Evolutionary conservation across 2,797 vertebrate species (phyloP), one percentile per base, ranked within the genome.

Genomic region (Knipowitschia caucasica): DNA sequence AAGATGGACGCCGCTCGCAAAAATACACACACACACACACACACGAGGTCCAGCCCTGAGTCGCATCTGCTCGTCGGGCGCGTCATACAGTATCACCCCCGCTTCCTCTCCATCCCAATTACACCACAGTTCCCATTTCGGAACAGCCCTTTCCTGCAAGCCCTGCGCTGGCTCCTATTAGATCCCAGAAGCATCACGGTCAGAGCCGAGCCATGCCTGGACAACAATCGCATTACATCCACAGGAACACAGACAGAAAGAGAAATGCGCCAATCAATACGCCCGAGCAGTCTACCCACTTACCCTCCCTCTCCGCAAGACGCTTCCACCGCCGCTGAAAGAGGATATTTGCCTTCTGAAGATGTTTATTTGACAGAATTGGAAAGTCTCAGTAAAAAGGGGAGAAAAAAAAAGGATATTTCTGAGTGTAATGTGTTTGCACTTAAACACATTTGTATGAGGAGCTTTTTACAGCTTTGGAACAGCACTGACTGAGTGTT

Each of bases 221-320:
- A 70, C 72, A 71, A 80, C 83, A 88, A 88, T 86, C 80, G 69
- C 78, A 86, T 88, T 88, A 88, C 56, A 70, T 66, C 64, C 72
- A 64, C 74, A 78, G 77, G 79, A 84, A 78, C 78, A 83, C 71
- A 81, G 70, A 77, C 77, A 68, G 64, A 72, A 71, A 61, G 73
- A 81, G 83, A 81, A 80, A 82, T 54, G 72, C 75, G 72, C 71
- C 69, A 62, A 86, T 88, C 84, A 79, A 88, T 86, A 85, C 53
- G 36, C 69, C 42, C n/a, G 53, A 73, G 53, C 75, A 78, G 80
- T 75, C 82, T 78, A 79, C 73, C 76, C 77, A 80, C 79, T 84
- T 78, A 66, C 65, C 76, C 67, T 83, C 77, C n/a, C 75, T 73
- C 61, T 78, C 64, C 62, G 76, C 78, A 80, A 80, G 73, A 81